Percentiles rank a stretch among this genome's conserved stretches.
These are phyloP conservation scores for Lagocephalus sceleratus DNA, from an alignment of 2,797 vertebrate genomes.

Conservation along the genomic window DNA sequence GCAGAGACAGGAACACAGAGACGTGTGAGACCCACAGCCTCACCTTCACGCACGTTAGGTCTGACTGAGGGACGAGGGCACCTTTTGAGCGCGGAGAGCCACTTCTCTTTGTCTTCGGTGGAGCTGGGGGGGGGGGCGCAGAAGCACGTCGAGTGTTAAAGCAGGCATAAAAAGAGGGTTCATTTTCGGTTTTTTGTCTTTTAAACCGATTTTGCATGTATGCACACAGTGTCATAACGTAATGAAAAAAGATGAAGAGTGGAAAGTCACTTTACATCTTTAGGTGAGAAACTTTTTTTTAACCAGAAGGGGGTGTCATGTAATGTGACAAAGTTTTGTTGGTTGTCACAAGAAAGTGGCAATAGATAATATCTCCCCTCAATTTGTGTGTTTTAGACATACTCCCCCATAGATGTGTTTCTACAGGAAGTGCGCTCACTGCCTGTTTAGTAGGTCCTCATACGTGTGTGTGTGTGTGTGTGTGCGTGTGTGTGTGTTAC, in stretches of 20 bases:
- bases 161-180: too few species aligned
- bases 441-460: not conserved
- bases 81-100: slow-evolving; percentile 81
- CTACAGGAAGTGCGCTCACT: not conserved
- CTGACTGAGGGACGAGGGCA: slow-evolving; percentile 29
- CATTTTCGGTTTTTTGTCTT: not conserved
- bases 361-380: too few species aligned
- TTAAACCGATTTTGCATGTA: too few species aligned
- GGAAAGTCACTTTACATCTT: too few species aligned
- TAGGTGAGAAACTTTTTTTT: too few species aligned
- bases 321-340: too few species aligned
- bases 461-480: not conserved
- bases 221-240: too few species aligned
- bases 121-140: slow-evolving; percentile 71
- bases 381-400: too few species aligned
- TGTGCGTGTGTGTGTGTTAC: slow-evolving; percentile 56
- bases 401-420: too few species aligned
- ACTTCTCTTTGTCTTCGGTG: slow-evolving; percentile 80
- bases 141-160: not conserved
- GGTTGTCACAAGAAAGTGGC: too few species aligned
- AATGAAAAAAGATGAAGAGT: too few species aligned
- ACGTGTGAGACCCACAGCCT: not conserved
- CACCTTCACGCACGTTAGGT: not conserved
- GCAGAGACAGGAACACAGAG: not conserved
- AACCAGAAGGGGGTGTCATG: too few species aligned